Evolutionary conservation across 1,140 invertebrate species (phyloP).

Genomic region (Zaprionus lachaisei): DNA sequence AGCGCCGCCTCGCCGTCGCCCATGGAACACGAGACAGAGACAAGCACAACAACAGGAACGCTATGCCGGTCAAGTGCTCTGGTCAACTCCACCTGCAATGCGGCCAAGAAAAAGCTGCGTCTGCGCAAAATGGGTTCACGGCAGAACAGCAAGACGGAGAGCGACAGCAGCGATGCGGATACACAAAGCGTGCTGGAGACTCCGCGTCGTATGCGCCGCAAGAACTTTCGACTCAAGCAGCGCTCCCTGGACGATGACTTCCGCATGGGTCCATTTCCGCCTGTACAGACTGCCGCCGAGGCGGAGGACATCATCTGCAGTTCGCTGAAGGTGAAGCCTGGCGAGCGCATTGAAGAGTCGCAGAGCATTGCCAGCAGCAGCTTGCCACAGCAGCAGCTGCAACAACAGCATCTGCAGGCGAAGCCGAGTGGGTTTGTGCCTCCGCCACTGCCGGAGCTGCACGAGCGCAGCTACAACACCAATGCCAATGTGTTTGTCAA

Average conservation of each 20-base stretch:
- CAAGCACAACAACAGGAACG: slow-evolving; percentile 67
- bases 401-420: background rate
- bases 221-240: slow-evolving; percentile 80
- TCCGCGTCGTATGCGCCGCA: slow-evolving; percentile 74
- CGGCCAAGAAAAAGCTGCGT: slow-evolving; percentile 75
- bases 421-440: slow-evolving; percentile 58
- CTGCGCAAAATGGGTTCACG: slow-evolving; percentile 83
- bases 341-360: slow-evolving; percentile 80
- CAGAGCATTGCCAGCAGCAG: slow-evolving; percentile 50
- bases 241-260: slow-evolving; percentile 77
- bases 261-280: slow-evolving; percentile 44
- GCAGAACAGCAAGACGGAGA: slow-evolving; percentile 84
- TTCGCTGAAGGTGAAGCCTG: slow-evolving; percentile 75
- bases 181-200: slow-evolving; percentile 84
- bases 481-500: slow-evolving; percentile 88
- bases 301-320: slow-evolving; percentile 68
- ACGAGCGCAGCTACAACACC: slow-evolving; percentile 72
- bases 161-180: slow-evolving; percentile 84
- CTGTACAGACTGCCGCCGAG: slow-evolving; percentile 27
- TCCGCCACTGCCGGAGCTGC: slow-evolving; percentile 76
- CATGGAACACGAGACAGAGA: slow-evolving; percentile 71
- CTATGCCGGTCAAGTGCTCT: slow-evolving; percentile 46
- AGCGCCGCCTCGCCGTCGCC: slow-evolving; percentile 60
- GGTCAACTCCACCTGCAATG: slow-evolving; percentile 20
- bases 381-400: background rate